Evolutionary conservation across 2,113 vertebrate species (phyloP), one percentile per base, ranked within the genome.

Genomic region (Pseudorasbora parva): DNA sequence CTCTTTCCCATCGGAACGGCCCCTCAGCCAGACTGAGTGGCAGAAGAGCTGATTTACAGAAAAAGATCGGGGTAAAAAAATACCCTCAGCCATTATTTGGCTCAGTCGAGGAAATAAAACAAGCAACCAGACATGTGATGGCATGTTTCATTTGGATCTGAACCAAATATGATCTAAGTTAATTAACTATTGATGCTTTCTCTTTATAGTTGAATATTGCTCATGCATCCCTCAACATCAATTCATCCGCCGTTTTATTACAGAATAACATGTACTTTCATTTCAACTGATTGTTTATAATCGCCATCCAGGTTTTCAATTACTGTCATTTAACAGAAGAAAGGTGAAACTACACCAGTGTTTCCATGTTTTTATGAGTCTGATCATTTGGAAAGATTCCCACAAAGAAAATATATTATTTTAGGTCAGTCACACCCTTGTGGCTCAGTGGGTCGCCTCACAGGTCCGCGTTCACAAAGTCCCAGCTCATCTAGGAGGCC

Each of bases 331-430:
- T 69, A 69, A 21, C 33, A 21, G 30, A 9, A n/a, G 10, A 41
- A 12, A 19, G 33, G 33, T n/a, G 33, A 66, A 33, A 33, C 62
- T 66, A 33, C 60, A 6, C 64, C 19, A 21, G 66, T 21, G 19
- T 43, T 64, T 64, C 23, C 11, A 12, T 62, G 62, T 57, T 57
- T 64, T 69, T 19, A 37, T 56, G 71, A 85, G 12, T 41, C 3
- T 23, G 62, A 69, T 82, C 49, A 21, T 21, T 64, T 76, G 27
- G 68, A 41, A 57, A 71, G 64, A 49, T 37, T 64, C 56, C 47
- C 12, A 17, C 30, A 64, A 45, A 25, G 80, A 49, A 78, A 71
- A 78, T 82, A 78, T 82, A 51, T 71, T 72, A 7, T 62, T 66
- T 25, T 57, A 15, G 30, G 11, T 66, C 69, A 73, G 25, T 43